Percentiles rank a stretch among this genome's conserved stretches.
Evolutionary conservation across 2,113 vertebrate species (phyloP).

Genomic region (Lasiurus cinereus): DNA sequence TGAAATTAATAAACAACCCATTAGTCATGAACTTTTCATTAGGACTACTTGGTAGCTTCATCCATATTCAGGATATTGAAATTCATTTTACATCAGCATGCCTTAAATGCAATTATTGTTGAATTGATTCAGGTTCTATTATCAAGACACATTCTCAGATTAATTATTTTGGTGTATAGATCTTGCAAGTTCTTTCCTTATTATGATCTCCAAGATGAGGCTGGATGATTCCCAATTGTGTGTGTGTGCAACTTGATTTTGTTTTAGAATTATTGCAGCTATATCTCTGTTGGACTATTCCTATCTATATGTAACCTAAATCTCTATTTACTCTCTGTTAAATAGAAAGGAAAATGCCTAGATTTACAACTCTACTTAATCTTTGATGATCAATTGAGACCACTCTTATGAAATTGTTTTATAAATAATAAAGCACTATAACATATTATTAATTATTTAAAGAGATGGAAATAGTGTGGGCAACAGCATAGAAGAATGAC

Average conservation of each 20-base stretch:
- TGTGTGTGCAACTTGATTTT: neutral
- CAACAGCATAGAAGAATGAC: neutral
- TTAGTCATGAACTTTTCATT: conserved; percentile 59
- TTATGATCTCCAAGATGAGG: conserved; percentile 36
- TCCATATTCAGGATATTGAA: conserved; percentile 44
- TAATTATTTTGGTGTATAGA: conserved; percentile 42
- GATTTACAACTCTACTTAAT: conserved; percentile 48
- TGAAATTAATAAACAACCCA: conserved; percentile 59
- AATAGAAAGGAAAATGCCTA: conserved; percentile 56
- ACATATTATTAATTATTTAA: conserved; percentile 20
- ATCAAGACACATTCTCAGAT: conserved; percentile 55
- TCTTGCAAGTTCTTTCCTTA: conserved; percentile 49
- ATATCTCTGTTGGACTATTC: conserved; percentile 14
- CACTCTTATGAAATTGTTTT: conserved; percentile 27
- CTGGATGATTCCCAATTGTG: neutral
- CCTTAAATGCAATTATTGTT: conserved; percentile 65
- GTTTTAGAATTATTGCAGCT: conserved; percentile 36
- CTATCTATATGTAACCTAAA: conserved; percentile 10
- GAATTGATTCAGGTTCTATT: conserved; percentile 58
- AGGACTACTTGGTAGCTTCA: neutral
- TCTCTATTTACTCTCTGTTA: conserved; percentile 44
- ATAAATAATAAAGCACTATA: conserved; percentile 33
- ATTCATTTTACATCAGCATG: conserved; percentile 56
- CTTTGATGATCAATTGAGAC: neutral
- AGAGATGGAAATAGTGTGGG: neutral